Evolutionary conservation across 1,140 invertebrate species (phyloP).

Genomic region (Zaprionus africanus): DNA sequence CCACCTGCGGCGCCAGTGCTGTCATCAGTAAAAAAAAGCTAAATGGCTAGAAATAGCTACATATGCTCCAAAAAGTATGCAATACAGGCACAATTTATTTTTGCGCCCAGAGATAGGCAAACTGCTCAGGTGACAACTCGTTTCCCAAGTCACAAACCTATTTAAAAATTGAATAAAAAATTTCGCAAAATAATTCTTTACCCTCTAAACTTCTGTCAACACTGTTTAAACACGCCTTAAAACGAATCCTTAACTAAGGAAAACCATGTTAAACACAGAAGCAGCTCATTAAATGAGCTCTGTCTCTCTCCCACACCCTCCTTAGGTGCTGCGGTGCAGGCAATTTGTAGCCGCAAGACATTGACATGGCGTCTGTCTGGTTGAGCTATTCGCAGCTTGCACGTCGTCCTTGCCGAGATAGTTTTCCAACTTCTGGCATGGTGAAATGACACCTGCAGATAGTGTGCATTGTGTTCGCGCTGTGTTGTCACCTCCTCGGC

Average conservation of each 20-base stretch:
- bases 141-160: too few relatives aligned
- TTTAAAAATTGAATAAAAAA: too few relatives aligned
- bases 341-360: constrained; percentile 69
- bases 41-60: too few relatives aligned
- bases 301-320: constrained; percentile 22
- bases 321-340: constrained; percentile 22
- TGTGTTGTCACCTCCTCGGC: constrained; percentile 40
- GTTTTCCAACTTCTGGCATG: constrained; percentile 45
- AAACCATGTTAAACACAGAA: constrained; percentile 33
- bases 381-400: constrained; percentile 55
- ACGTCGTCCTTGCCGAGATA: constrained; percentile 46
- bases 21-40: too few relatives aligned
- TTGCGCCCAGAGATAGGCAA: too few relatives aligned
- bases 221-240: constrained; percentile 44
- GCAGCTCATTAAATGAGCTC: constrained; percentile 12
- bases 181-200: too few relatives aligned
- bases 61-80: too few relatives aligned
- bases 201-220: too few relatives aligned
- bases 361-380: constrained; percentile 63
- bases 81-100: too few relatives aligned
- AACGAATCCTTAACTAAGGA: constrained; percentile 39
- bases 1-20: constrained; percentile 50
- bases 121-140: accelerated
- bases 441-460: constrained; percentile 67
- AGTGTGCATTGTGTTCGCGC: constrained; percentile 44